These are phyloP conservation scores for Cetonia aurata DNA, from an alignment of 2,888 invertebrate genomes.

Conservation along the genomic window DNA sequence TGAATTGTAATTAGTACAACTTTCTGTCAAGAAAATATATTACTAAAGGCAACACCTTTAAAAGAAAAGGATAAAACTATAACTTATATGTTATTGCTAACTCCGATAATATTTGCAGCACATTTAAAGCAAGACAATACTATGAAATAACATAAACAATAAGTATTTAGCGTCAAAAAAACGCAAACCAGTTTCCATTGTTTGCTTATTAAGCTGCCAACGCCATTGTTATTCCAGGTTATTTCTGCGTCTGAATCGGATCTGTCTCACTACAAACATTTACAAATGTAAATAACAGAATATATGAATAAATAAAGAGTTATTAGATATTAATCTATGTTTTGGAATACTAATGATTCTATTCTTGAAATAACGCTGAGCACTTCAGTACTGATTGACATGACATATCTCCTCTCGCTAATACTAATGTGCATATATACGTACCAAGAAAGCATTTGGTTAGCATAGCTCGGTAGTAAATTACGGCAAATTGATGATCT, in stretches of 20 bases:
- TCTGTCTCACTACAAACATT: slow-evolving; percentile 18
- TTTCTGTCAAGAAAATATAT: too few relatives aligned
- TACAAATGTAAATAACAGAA: slow-evolving; percentile 37
- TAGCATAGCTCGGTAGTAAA: slow-evolving; percentile 10
- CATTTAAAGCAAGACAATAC: slow-evolving; percentile 7
- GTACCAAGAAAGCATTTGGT: slow-evolving; percentile 6
- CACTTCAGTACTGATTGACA: slow-evolving; percentile 29
- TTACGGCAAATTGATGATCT: slow-evolving; percentile 8
- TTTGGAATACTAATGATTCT: slow-evolving; percentile 27
- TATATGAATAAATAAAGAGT: slow-evolving; percentile 36
- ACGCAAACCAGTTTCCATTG: slow-evolving; percentile 26
- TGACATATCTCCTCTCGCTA: slow-evolving; percentile 14
- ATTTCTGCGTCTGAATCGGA: slow-evolving; percentile 3
- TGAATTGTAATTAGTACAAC: too few relatives aligned
- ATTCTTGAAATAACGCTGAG: not conserved
- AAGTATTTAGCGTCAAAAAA: slow-evolving; percentile 20
- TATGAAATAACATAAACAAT: slow-evolving; percentile 14
- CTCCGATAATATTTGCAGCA: not conserved
- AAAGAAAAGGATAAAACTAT: too few relatives aligned
- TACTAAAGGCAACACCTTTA: too few relatives aligned
- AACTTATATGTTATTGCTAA: too few relatives aligned
- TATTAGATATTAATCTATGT: slow-evolving; percentile 37
- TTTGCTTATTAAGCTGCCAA: slow-evolving; percentile 29
- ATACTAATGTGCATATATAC: slow-evolving; percentile 13
- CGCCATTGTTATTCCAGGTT: not conserved